Conservation (phyloP, 1,140 invertebrate genomes). For the Colletes latitarsis region DNA sequence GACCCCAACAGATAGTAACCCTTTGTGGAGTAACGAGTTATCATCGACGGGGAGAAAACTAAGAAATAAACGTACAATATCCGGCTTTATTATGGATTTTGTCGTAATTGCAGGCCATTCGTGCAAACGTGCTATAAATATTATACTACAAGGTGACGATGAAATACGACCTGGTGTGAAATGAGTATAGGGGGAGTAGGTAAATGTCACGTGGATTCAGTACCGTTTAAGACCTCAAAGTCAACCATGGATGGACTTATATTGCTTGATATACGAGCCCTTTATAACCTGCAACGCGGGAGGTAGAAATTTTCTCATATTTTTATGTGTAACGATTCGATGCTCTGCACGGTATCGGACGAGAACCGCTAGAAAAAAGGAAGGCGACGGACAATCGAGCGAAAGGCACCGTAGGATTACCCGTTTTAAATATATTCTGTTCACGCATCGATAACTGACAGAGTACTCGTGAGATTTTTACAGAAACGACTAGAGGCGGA, state of each 20-base stretch:
- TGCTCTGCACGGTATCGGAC: too few species aligned
- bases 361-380: neutral
- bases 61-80: too few species aligned
- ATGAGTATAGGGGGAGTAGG: constrained; percentile 14
- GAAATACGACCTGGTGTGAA: constrained; percentile 11
- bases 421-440: neutral
- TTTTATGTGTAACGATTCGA: neutral
- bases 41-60: too few species aligned
- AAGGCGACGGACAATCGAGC: too few species aligned
- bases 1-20: too few species aligned
- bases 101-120: neutral
- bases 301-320: neutral
- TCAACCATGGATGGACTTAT: neutral
- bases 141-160: neutral
- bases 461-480: constrained; percentile 7
- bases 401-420: neutral
- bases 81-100: constrained; percentile 11
- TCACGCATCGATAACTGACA: constrained; percentile 21
- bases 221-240: neutral
- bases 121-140: constrained; percentile 27
- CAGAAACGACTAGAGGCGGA: too few species aligned
- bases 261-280: neutral
- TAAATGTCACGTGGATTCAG: constrained; percentile 25
- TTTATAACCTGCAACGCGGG: too few species aligned
- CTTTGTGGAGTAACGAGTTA: too few species aligned